phyloP scores from a whole-genome alignment of 1,140 invertebrate genomes.

The Drosophila burlai region DNA sequence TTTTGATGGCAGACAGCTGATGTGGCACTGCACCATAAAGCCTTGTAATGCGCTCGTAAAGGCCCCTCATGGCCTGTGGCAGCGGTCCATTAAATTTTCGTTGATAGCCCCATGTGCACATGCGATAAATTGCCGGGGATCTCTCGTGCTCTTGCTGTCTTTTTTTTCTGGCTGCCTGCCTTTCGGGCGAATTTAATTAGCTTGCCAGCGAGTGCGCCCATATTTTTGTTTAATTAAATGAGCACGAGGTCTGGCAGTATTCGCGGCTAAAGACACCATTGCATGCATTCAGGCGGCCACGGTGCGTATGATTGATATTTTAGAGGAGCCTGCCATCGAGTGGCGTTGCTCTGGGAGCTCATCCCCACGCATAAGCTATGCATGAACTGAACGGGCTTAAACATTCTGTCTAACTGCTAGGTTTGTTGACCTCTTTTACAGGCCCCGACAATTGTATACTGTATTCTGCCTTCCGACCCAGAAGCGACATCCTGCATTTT shows the following conservation, averaged over 20 bases:
- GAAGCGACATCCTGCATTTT: constrained; percentile 65
- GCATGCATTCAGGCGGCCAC: constrained; percentile 1
- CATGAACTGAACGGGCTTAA: constrained; percentile 17
- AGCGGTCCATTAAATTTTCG: constrained; percentile 70
- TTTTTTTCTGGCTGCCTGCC: constrained; percentile 21
- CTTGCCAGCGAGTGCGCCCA: constrained; percentile 13
- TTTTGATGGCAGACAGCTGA: constrained; percentile 54
- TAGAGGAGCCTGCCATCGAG: background rate
- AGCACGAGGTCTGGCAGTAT: constrained; percentile 9
- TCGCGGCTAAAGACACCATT: constrained; percentile 38
- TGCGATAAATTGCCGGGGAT: constrained; percentile 31
- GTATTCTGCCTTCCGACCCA: constrained; percentile 12
- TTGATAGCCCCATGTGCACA: constrained; percentile 60
- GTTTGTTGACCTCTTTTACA: constrained; percentile 41
- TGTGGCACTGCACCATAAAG: constrained; percentile 43
- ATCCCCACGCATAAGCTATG: constrained; percentile 1
- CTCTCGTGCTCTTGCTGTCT: constrained; percentile 12
- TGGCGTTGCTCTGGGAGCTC: background rate
- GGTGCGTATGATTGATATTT: constrained; percentile 61
- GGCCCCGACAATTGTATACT: constrained; percentile 33
- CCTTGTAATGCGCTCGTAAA: constrained; percentile 67
- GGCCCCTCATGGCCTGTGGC: constrained; percentile 55
- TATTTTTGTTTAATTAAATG: constrained; percentile 59
- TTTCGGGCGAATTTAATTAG: constrained; percentile 62
- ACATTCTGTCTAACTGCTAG: constrained; percentile 20